These are phyloP conservation scores for Seriola dumerili DNA, from an alignment of 2,113 vertebrate species.

Conservation along the genomic window DNA sequence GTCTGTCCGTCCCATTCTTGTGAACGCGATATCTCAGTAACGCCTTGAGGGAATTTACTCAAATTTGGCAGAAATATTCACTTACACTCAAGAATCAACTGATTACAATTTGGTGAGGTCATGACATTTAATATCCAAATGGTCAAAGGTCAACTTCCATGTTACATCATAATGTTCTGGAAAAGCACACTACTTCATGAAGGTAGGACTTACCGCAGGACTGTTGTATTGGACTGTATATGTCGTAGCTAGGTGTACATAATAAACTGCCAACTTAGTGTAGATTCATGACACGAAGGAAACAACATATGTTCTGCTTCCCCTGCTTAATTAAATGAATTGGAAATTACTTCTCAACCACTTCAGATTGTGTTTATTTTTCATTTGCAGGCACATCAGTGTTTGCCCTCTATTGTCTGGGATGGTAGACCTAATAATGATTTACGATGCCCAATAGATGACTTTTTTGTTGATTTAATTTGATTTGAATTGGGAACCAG, in stretches of 20 bases:
- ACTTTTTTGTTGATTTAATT: neutral
- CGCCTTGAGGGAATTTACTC: no score
- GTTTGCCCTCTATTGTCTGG: conserved; percentile 7
- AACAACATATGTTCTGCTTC: conserved; percentile 31
- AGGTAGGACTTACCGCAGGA: no score
- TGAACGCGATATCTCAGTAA: no score
- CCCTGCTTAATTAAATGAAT: conserved; percentile 45
- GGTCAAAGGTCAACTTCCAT: no score
- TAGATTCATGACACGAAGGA: conserved; percentile 47
- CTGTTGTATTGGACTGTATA: neutral
- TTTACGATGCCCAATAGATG: neutral
- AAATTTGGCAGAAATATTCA: no score
- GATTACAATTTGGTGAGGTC: no score
- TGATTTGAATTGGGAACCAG: neutral
- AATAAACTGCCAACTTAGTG: neutral
- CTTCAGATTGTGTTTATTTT: conserved; percentile 24
- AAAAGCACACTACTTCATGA: no score
- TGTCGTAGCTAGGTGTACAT: neutral
- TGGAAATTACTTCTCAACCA: conserved; percentile 6
- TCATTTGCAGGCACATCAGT: neutral
- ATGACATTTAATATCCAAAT: no score
- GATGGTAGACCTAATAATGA: neutral
- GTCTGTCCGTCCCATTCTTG: no score
- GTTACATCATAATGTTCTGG: no score
- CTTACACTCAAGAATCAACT: no score